Conservation (phyloP, 2,888 invertebrate genomes). For the Steinernema hermaphroditum region DNA sequence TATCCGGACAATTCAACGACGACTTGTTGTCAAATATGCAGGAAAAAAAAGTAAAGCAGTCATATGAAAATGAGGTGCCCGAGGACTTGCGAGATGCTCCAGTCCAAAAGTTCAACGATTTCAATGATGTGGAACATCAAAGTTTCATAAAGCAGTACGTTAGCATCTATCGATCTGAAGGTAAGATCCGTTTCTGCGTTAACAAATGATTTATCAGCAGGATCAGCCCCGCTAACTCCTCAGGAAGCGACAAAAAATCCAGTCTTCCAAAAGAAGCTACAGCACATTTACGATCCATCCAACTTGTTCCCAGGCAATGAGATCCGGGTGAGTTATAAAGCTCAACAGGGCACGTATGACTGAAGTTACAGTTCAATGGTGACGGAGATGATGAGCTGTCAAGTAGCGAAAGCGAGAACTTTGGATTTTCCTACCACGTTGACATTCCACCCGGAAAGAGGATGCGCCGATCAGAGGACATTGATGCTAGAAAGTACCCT, state of each 20-base stretch:
- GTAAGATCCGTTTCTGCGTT: background rate
- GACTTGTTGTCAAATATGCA: background rate
- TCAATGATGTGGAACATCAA: no score
- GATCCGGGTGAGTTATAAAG: background rate
- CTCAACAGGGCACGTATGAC: background rate
- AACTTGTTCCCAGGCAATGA: background rate
- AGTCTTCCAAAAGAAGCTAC: background rate
- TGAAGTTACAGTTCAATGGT: background rate
- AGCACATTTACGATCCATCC: background rate
- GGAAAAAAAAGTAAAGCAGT: no score
- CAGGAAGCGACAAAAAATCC: background rate
- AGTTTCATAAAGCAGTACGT: background rate
- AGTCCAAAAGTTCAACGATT: no score
- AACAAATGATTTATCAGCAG: no score
- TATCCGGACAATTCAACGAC: conserved; percentile 4
- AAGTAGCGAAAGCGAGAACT: conserved; percentile 8
- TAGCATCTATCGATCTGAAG: background rate
- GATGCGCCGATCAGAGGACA: background rate
- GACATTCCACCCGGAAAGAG: conserved; percentile 21
- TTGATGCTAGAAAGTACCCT: background rate
- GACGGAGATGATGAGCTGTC: conserved; percentile 21
- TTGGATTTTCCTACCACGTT: background rate
- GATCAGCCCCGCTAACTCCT: background rate
- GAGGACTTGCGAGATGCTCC: background rate
- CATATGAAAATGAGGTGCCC: no score